Conservation (phyloP, 2,888 invertebrate species). For the Parnassius smintheus region DNA sequence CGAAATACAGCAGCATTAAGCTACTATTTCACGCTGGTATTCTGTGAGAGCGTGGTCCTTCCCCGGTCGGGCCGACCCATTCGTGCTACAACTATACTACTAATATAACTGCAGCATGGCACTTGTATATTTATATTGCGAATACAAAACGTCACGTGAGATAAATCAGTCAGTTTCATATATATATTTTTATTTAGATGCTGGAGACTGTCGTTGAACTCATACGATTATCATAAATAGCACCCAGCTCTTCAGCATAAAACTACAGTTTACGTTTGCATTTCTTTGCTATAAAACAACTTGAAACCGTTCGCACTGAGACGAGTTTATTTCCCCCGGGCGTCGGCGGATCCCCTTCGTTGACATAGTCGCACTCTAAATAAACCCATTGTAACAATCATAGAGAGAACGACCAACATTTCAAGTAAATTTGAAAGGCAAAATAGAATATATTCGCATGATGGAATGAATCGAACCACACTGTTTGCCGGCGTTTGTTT, state of each 20-base stretch:
- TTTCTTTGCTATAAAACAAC: constrained; percentile 24
- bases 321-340: constrained; percentile 15
- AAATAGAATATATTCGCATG: not conserved
- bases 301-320: constrained; percentile 2
- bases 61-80: too few relatives aligned
- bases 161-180: too few relatives aligned
- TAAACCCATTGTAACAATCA: constrained; percentile 14
- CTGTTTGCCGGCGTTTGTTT: too few relatives aligned
- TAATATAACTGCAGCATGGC: too few relatives aligned
- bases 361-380: constrained; percentile 8
- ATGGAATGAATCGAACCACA: too few relatives aligned
- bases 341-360: constrained; percentile 1
- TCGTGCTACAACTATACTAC: too few relatives aligned
- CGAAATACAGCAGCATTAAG: too few relatives aligned
- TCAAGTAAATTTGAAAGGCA: not conserved
- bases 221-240: constrained; percentile 5
- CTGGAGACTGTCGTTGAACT: not conserved
- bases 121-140: too few relatives aligned
- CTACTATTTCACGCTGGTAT: too few relatives aligned
- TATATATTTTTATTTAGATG: not conserved
- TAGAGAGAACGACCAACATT: constrained; percentile 3
- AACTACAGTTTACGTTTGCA: constrained; percentile 20
- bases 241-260: not conserved
- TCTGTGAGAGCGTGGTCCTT: too few relatives aligned
- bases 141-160: too few relatives aligned